These are phyloP conservation scores for Polymixis flavicincta DNA, from an alignment of 2,888 invertebrate species.

Conservation along the genomic window DNA sequence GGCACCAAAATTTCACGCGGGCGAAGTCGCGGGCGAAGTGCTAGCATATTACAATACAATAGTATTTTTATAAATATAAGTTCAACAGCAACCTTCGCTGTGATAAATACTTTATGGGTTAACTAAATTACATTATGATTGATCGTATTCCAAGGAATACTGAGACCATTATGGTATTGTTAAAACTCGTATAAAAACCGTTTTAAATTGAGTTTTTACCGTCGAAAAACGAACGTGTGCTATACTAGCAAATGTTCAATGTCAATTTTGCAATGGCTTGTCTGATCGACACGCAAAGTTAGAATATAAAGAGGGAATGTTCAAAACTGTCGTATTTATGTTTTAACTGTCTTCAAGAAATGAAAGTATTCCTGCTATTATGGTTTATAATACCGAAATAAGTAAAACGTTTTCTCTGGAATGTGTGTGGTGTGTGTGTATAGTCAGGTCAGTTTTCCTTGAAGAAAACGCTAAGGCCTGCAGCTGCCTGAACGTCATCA, in stretches of 20 bases:
- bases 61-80: not conserved
- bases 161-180: slow-evolving; percentile 16
- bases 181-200: slow-evolving; percentile 11
- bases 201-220: slow-evolving; percentile 12
- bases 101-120: not conserved
- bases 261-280: slow-evolving; percentile 26
- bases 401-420: not conserved
- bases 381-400: not conserved
- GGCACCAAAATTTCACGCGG: no score
- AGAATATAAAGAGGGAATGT: slow-evolving; percentile 10
- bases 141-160: slow-evolving; percentile 13
- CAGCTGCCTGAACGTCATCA: not conserved
- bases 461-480: not conserved
- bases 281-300: slow-evolving; percentile 27
- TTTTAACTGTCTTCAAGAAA: not conserved
- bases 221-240: slow-evolving; percentile 11
- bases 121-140: slow-evolving; percentile 24
- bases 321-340: slow-evolving; percentile 7
- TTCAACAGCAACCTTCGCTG: not conserved
- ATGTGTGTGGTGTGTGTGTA: no score
- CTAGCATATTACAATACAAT: not conserved
- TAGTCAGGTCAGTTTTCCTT: not conserved
- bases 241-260: slow-evolving; percentile 38
- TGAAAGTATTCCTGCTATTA: not conserved
- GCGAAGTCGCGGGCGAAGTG: no score